phyloP scores from a whole-genome alignment of 2,888 invertebrate species.

The Pheosia tremula region DNA sequence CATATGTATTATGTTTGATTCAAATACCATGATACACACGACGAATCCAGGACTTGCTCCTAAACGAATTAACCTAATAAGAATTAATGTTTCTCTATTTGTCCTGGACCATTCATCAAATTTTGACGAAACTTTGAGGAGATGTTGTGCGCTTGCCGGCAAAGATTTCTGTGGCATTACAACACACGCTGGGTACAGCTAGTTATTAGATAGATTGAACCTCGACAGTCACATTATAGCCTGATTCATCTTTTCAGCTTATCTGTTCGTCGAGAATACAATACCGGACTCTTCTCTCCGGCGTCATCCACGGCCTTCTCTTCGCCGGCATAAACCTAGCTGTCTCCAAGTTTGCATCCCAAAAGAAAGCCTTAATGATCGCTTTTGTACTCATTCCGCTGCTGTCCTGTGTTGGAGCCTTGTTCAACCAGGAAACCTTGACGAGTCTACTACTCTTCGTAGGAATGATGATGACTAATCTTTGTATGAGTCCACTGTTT shows the following conservation, averaged over 20 bases:
- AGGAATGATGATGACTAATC: constrained; percentile 40
- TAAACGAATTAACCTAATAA: too few species aligned
- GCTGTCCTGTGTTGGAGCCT: constrained; percentile 32
- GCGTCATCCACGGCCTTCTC: constrained; percentile 27
- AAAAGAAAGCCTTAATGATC: constrained; percentile 40
- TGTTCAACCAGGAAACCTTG: constrained; percentile 31
- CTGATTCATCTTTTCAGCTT: constrained; percentile 9
- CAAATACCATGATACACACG: too few species aligned
- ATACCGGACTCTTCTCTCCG: constrained; percentile 25
- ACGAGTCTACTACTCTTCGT: constrained; percentile 43
- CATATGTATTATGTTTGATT: too few species aligned
- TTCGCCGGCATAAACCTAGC: constrained; percentile 34
- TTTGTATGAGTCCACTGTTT: constrained; percentile 41
- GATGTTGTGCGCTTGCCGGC: too few species aligned
- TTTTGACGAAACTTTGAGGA: too few species aligned
- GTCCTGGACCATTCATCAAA: too few species aligned
- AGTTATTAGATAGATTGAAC: too few species aligned
- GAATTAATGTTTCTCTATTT: too few species aligned
- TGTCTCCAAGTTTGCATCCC: constrained; percentile 35
- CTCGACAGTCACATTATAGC: too few species aligned
- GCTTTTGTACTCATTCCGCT: constrained; percentile 29
- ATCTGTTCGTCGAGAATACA: constrained; percentile 23
- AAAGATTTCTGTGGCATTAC: too few species aligned
- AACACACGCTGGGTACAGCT: too few species aligned
- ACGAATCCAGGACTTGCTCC: too few species aligned